phyloP scores from a whole-genome alignment of 2,797 vertebrate genomes.

The Balearica regulorum region DNA sequence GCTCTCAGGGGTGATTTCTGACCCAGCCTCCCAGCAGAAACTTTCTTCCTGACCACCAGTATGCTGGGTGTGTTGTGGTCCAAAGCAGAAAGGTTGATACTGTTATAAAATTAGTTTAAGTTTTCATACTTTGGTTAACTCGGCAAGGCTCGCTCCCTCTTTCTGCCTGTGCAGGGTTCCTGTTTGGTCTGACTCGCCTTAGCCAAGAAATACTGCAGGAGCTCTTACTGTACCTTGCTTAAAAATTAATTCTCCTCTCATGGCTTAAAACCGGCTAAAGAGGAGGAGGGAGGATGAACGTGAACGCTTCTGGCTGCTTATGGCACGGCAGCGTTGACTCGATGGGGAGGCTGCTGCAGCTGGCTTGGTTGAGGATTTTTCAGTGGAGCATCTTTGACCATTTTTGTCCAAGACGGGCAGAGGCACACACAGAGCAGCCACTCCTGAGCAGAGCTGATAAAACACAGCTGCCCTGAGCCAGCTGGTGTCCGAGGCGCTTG shows the following conservation, averaged over 20 bases:
- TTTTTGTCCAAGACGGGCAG: neutral
- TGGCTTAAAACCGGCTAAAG: neutral
- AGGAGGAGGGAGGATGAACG: neutral
- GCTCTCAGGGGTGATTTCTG: neutral
- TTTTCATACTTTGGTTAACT: neutral
- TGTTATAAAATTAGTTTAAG: neutral
- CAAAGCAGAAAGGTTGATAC: neutral
- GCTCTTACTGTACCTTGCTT: neutral
- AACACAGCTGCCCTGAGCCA: neutral
- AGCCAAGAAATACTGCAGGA: neutral
- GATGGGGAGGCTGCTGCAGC: neutral
- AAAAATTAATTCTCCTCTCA: neutral
- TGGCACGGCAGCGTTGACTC: fast-evolving
- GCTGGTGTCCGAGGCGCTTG: neutral
- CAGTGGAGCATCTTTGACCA: neutral
- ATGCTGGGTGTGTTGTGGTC: neutral
- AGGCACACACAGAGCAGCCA: neutral
- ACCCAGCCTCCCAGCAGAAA: neutral
- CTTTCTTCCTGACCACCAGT: neutral
- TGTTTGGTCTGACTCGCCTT: fast-evolving
- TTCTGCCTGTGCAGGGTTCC: neutral
- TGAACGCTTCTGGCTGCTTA: neutral
- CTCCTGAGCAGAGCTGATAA: neutral
- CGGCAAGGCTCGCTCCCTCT: fast-evolving
- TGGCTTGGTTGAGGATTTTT: neutral